phyloP scores from a whole-genome alignment of 2,888 invertebrate genomes.

The Eudasyphora cyanicolor region DNA sequence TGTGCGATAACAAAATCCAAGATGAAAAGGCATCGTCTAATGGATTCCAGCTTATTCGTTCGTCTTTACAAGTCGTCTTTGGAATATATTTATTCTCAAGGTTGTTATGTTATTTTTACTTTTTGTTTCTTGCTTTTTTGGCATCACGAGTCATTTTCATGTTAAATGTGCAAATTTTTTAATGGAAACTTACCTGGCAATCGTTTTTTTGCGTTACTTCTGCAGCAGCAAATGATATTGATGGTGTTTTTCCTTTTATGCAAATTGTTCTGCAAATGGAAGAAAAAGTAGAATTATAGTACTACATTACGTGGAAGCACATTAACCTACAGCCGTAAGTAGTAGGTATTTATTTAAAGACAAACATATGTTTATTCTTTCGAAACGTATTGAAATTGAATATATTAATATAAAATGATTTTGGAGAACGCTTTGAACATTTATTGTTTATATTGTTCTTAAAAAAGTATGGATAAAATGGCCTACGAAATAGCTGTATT shows the following conservation, averaged over 20 bases:
- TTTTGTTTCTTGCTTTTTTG: background rate
- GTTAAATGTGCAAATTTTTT: conserved; percentile 11
- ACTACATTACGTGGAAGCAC: background rate
- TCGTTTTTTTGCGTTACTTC: background rate
- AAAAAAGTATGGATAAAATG: too few species aligned
- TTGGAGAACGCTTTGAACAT: too few species aligned
- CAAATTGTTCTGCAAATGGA: conserved; percentile 36
- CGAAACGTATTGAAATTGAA: too few species aligned
- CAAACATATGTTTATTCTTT: background rate
- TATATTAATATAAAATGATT: too few species aligned
- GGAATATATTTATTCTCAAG: conserved; percentile 24
- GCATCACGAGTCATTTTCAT: background rate
- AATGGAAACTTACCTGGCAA: conserved; percentile 45
- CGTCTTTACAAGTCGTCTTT: conserved; percentile 22
- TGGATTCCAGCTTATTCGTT: conserved; percentile 22
- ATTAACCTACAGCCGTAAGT: too few species aligned
- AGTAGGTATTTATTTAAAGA: too few species aligned
- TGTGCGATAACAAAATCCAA: background rate
- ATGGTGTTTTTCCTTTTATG: background rate
- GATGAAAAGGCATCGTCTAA: conserved; percentile 9
- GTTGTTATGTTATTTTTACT: background rate
- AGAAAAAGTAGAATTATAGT: conserved; percentile 3
- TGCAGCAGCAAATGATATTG: background rate
- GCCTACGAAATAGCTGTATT: too few species aligned
- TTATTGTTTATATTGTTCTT: too few species aligned